Conservation (phyloP, 2,113 vertebrate genomes). For the Vulpes lagopus region DNA sequence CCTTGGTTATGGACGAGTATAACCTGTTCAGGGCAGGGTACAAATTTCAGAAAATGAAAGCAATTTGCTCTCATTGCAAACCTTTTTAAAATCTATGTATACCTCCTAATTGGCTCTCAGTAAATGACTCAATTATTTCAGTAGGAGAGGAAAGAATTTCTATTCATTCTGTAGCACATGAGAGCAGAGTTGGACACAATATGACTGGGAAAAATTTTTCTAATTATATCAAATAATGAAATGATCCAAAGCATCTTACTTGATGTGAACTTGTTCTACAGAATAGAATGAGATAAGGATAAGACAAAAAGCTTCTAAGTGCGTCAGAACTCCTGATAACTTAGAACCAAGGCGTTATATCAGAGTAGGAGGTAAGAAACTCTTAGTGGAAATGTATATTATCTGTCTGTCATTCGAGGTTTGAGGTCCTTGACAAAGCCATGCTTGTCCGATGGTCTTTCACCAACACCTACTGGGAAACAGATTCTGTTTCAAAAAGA, state of each 20-base stretch:
- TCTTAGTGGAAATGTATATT: constrained; percentile 43
- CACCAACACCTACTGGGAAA: constrained; percentile 74
- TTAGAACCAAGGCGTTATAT: constrained; percentile 4
- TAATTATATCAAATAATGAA: background rate
- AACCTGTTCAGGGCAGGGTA: background rate
- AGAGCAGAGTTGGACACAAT: background rate
- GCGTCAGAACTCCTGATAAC: background rate
- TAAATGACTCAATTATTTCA: background rate
- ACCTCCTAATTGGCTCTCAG: background rate
- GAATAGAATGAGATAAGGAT: background rate
- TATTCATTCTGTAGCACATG: background rate
- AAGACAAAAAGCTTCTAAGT: background rate
- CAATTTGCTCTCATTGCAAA: background rate
- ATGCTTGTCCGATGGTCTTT: constrained; percentile 61
- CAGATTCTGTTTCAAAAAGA: constrained; percentile 74
- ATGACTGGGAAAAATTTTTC: background rate
- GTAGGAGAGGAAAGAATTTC: background rate
- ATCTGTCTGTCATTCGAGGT: constrained; percentile 32
- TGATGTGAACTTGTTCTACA: background rate
- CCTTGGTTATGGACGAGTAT: background rate
- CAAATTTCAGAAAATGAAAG: background rate
- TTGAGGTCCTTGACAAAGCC: constrained; percentile 65
- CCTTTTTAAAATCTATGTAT: background rate
- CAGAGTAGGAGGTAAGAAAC: background rate
- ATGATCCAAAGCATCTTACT: background rate